A percentile compares a stretch with the other conserved stretches of the same genome.
These are phyloP conservation scores for Lampropteryx suffumata DNA, from an alignment of 2,888 invertebrate species.

Conservation along the genomic window DNA sequence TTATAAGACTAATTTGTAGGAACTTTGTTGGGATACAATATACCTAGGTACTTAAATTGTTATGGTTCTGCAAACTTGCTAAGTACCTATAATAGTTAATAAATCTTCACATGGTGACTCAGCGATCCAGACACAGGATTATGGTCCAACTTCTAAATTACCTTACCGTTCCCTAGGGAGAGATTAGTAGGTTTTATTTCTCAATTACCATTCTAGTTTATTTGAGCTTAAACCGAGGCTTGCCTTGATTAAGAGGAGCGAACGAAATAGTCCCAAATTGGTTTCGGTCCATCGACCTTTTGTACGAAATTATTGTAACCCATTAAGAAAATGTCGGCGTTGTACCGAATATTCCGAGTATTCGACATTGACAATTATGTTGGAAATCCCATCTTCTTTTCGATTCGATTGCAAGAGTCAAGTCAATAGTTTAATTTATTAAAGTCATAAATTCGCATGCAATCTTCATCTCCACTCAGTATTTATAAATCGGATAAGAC, in stretches of 20 bases:
- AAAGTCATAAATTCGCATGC: no score
- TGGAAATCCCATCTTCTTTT: no score
- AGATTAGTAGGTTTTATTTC: slow-evolving; percentile 43
- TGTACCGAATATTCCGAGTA: neutral
- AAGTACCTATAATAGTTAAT: neutral
- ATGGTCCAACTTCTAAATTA: slow-evolving; percentile 34
- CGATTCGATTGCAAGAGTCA: no score
- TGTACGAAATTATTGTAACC: slow-evolving; percentile 10
- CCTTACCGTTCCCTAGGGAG: slow-evolving; percentile 26
- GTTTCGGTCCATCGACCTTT: slow-evolving; percentile 21
- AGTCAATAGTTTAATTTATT: no score
- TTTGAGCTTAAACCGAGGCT: slow-evolving; percentile 32
- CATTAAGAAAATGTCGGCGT: neutral
- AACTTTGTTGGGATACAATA: no score
- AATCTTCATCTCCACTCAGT: no score
- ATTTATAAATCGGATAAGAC: no score
- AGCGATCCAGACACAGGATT: slow-evolving; percentile 26
- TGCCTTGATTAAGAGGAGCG: slow-evolving; percentile 36
- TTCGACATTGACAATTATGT: no score
- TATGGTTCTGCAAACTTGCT: slow-evolving; percentile 3
- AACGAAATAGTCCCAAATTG: slow-evolving; percentile 32
- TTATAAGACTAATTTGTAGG: no score
- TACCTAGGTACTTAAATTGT: neutral
- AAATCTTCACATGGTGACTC: slow-evolving; percentile 30
- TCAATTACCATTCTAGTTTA: slow-evolving; percentile 39